Evolutionary conservation across 2,888 invertebrate genomes (phyloP), one percentile per base, ranked within the genome.

Genomic region (Hyposoter didymator): DNA sequence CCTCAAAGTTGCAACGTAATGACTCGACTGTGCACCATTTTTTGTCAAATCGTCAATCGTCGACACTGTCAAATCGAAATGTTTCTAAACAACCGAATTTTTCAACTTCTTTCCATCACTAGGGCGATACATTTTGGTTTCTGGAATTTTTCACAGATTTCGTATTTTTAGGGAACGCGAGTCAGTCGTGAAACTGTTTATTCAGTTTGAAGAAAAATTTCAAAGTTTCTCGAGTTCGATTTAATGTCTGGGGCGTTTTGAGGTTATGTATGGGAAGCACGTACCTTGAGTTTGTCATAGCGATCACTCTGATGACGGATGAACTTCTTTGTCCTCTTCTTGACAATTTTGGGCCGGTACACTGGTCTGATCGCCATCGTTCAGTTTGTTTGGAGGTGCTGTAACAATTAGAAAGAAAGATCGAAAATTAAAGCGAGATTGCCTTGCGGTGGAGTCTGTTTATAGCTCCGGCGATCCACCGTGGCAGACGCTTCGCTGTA

Each of bases 271-370:
- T 1, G 59, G 93, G 94, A 94, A 22, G 17, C 28, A 49, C 19
- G 55, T 94, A 97, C 98, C 96, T 97, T 98, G 90, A 99, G 95
- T 95, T 99, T 99, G 90, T 96, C 97, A 97, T 99, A 99, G 94
- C 99, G 96, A 95, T 99, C 99, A 93, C 98, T 98, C 95, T 99
- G 99, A 95, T 99, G 99, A 89, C 99, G 97, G 93, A 98, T 99
- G 95, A 99, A 99, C 95, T 98, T 98, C 96, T 99, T 99, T 91
- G 98, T 98, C 95, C 99, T 96, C 96, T 99, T 99, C 95, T 99
- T 99, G 90, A 99, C 96, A 94, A 99, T 98, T 93, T 96, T 97
- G 47, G 98, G 97, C 94, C 97, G 97, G 93, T 97, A 97, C 88
- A 97, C 97, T 91, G 98, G 98, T 95, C 97, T 96, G 94, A 98